Evolutionary conservation across 2,113 vertebrate genomes (phyloP), one percentile per base, ranked within the genome.

Genomic region (Setophaga kirtlandii): DNA sequence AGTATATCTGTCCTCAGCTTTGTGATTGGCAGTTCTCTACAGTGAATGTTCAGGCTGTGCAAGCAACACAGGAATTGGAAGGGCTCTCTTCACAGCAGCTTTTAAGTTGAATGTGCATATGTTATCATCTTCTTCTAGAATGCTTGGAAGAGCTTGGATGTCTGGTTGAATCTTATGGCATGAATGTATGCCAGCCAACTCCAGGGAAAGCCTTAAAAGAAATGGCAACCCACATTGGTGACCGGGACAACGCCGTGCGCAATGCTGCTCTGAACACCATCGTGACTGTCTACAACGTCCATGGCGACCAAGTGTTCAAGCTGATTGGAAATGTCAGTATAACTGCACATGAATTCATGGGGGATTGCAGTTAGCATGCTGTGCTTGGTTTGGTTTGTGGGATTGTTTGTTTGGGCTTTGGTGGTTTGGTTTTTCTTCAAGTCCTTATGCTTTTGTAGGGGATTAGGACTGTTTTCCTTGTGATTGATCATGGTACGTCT

Each of bases 261-360:
- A 99, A 99, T 5, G 99, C 99, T 70, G 99, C 99, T 0, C 98
- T 99, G 30, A 99, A 99, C 97, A 99, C 99, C 12, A 99, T 99
- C 9, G 98, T 99, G 83, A 98, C 98, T 0, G 99, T 99, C 60
- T 99, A 99, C 95, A 99, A 99, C 1, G 98, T 99, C 44, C 98
- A 99, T 3, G 99, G 99, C 1, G 99, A 99, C 12, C 99, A 99
- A 68, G 99, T 99, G 95, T 99, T 99, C 98, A 99, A 99, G 96
- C 98, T 99, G 20, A 99, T 99, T 49, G 99, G 99, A 97, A 99
- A 99, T 76, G 99, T 99, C 96, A 99, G 99, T 98, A 55, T 55
- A 44, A 77, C 46, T 69, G 44, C 20, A 78, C 59, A 73, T 59
- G n/a, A 28, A 8, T 23, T 47, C 19, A 35, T 53, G 41, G n/a